Evolutionary conservation across 2,888 invertebrate species (phyloP).

Genomic region (Athetis lepigone): DNA sequence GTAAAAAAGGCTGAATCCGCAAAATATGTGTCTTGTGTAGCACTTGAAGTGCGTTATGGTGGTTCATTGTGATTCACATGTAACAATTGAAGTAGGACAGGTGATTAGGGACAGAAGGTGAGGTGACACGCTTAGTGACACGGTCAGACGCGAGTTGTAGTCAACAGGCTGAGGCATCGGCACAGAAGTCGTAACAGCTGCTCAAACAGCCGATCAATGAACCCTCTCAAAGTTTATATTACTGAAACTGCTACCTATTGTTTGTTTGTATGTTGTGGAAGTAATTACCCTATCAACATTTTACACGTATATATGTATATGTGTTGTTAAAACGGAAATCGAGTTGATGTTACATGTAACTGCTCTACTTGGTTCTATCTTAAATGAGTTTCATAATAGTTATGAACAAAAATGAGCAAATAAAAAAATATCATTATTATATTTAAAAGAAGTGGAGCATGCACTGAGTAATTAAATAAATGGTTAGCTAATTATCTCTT

Average conservation of each 20-base stretch:
- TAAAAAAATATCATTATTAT: constrained; percentile 7
- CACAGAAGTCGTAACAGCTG: constrained; percentile 70
- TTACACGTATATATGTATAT: no score
- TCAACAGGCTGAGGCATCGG: constrained; percentile 56
- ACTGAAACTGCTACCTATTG: constrained; percentile 81
- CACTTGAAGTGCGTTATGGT: constrained; percentile 17
- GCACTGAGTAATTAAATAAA: no score
- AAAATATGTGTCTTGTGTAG: constrained; percentile 8
- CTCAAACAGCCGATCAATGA: constrained; percentile 83
- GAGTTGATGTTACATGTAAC: not conserved
- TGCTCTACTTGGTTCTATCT: not conserved
- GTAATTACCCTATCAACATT: constrained; percentile 71
- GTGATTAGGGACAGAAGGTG: constrained; percentile 41
- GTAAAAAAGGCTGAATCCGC: not conserved
- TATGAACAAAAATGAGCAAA: no score
- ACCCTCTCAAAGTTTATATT: constrained; percentile 72
- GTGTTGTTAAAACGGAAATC: constrained; percentile 29
- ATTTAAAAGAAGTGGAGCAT: constrained; percentile 15
- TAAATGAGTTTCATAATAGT: constrained; percentile 10
- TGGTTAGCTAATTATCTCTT: no score
- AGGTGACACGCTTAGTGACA: constrained; percentile 58
- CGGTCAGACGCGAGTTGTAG: constrained; percentile 59
- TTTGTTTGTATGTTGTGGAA: constrained; percentile 71
- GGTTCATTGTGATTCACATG: constrained; percentile 32
- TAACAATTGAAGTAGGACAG: constrained; percentile 47